These are phyloP conservation scores for Epinotia ramella DNA, from an alignment of 2,888 invertebrate species.

Conservation along the genomic window DNA sequence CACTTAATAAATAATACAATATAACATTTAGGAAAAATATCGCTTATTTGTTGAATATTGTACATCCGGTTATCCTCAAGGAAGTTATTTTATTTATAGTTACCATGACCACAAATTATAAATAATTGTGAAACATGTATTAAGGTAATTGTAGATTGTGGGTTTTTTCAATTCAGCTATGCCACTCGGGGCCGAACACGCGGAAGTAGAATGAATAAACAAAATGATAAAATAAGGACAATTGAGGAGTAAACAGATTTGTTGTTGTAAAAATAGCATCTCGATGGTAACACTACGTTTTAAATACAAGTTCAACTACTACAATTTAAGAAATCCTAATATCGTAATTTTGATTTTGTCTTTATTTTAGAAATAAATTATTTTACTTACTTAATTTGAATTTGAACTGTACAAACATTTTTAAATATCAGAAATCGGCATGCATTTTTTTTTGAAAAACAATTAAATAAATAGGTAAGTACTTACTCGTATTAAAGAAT, in stretches of 20 bases:
- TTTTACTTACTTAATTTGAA: too few species aligned
- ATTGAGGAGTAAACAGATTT: not conserved
- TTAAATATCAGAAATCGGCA: too few species aligned
- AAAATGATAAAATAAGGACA: conserved; percentile 11
- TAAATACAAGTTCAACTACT: not conserved
- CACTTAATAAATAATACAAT: not conserved
- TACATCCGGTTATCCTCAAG: conserved; percentile 7
- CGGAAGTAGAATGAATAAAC: conserved; percentile 17
- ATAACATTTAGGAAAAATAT: not conserved
- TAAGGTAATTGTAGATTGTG: conserved; percentile 3
- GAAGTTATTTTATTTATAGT: conserved; percentile 12
- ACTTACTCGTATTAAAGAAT: too few species aligned
- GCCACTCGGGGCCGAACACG: not conserved
- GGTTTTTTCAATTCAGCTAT: conserved; percentile 17
- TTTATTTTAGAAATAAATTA: too few species aligned
- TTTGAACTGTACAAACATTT: too few species aligned
- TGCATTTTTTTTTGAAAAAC: too few species aligned
- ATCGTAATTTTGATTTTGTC: too few species aligned
- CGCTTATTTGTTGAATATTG: not conserved
- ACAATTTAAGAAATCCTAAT: too few species aligned
- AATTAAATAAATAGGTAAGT: too few species aligned
- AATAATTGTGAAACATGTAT: not conserved
- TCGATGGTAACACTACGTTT: not conserved
- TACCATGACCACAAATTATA: conserved; percentile 12
- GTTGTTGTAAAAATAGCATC: not conserved